Evolutionary conservation across 2,113 vertebrate species (phyloP).

Genomic region (Podocnemis expansa): DNA sequence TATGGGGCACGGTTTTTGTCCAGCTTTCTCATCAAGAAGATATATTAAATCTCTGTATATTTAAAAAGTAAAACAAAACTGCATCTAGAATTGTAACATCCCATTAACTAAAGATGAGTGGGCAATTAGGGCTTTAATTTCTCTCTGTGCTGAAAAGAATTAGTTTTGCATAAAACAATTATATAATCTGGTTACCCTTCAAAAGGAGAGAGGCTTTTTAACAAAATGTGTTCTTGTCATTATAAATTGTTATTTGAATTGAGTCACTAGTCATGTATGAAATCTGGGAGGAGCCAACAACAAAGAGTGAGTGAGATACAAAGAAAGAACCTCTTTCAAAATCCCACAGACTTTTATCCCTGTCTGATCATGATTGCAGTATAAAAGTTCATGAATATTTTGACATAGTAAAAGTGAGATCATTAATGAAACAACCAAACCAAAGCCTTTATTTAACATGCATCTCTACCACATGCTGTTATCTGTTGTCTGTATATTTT

Average conservation of each 20-base stretch:
- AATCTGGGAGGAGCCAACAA: background rate
- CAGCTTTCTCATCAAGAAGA: constrained; percentile 44
- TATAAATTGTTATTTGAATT: background rate
- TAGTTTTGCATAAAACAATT: constrained; percentile 20
- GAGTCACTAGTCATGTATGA: constrained; percentile 1
- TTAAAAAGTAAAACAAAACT: background rate
- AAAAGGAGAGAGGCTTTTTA: constrained; percentile 22
- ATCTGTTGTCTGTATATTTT: background rate
- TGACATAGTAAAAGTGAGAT: background rate
- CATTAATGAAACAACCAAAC: background rate
- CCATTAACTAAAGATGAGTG: constrained; percentile 46
- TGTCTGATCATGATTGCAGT: background rate
- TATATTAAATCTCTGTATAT: background rate
- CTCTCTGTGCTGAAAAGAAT: constrained; percentile 29
- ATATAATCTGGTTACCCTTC: constrained; percentile 33
- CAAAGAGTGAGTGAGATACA: background rate
- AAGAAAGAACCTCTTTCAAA: background rate
- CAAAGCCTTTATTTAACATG: background rate
- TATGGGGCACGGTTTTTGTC: background rate
- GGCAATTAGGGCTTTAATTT: constrained; percentile 53
- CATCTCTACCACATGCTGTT: background rate
- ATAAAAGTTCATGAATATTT: rapidly evolving
- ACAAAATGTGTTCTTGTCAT: constrained; percentile 45
- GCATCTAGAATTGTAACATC: constrained; percentile 31
- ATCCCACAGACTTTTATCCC: background rate